Base-by-base conservation (phyloP, 2,797 vertebrate species). In the Acanthiza pusilla region DNA sequence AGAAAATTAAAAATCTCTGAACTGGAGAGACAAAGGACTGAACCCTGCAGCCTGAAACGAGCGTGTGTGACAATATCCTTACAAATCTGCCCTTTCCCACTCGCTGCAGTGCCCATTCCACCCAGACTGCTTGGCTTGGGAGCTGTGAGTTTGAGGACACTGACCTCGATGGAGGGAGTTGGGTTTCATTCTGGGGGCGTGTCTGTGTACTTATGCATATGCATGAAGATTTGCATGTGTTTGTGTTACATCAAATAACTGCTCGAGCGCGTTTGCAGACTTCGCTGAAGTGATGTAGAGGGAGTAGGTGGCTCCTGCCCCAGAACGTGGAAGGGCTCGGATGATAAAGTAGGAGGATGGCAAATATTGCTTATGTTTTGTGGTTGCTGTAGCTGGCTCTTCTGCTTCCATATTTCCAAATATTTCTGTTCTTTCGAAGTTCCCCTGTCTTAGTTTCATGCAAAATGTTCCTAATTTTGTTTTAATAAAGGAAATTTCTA, bases 291-390 rank as follows among this genome's bases (percentile, higher is more conserved):
- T 89, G 79, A 70, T 74, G 67, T 60, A 12, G 55, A 96, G 83
- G 67, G 85, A 71, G 89, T 48, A 91, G 89, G 71, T 91, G 94
- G 89, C 75, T 84, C 14, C 88, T 87, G 68, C 60, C 47, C 82
- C 88, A 73, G 76, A 94, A 77, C 2, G 12, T 32, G 40, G 85
- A 88, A 84, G 40, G 66, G 72, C 38, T 70, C 85, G 77, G 82
- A 10, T 72, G 73, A 8, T 38, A 42, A 50, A 70, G 91, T 91
- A 42, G 92, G 92, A 89, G 81, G 72, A 45, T 83, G 86, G 40
- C 34, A 92, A 90, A 73, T 58, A 87, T 76, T 90, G 51, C 78
- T 91, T 89, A 14, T 91, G 76, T 61, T 92, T 91, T 83, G 42
- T 83, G 65, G 18, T 74, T 91, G 63, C 42, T 83, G 50, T 30